Evolutionary conservation across 30 jellyfish, hydroid and myxozoan genomes (phyloP).

Genomic region (Sanderia malayensis): DNA sequence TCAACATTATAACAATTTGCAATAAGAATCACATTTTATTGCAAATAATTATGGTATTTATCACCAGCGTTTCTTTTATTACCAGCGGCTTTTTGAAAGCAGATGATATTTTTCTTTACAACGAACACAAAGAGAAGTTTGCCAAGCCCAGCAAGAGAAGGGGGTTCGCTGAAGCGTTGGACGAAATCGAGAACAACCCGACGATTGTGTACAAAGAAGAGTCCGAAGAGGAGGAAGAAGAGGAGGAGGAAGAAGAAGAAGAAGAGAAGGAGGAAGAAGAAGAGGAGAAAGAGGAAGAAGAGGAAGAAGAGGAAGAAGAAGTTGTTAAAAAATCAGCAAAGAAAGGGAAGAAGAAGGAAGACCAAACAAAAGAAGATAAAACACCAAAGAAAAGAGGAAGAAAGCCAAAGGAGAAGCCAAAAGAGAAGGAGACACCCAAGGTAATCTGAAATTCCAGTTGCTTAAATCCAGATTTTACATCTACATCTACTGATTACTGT

Average conservation of each 20-base stretch:
- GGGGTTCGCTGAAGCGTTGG: constrained; percentile 86
- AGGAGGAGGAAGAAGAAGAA: constrained; percentile 4
- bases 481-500: too few relatives aligned
- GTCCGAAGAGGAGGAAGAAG: constrained; percentile 7
- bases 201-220: constrained; percentile 66
- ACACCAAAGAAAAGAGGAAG: constrained; percentile 5
- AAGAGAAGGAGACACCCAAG: too few relatives aligned
- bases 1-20: too few relatives aligned
- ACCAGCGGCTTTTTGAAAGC: constrained; percentile 79
- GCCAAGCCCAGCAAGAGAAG: constrained; percentile 68
- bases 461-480: too few relatives aligned
- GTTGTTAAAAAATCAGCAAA: constrained; percentile 4
- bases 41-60: too few relatives aligned
- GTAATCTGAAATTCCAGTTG: too few relatives aligned
- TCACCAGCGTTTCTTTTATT: too few relatives aligned
- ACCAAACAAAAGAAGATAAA: too few relatives aligned
- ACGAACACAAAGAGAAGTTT: constrained; percentile 66
- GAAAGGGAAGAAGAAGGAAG: too few relatives aligned
- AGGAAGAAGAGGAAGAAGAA: constrained; percentile 7
- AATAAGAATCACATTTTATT: too few relatives aligned
- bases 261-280: not conserved
- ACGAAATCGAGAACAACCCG: constrained; percentile 72
- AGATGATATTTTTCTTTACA: constrained; percentile 71
- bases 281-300: not conserved
- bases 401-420: constrained; percentile 9